Percentiles rank a stretch among this genome's conserved stretches.
phyloP scores from a whole-genome alignment of 64 coral and sea anemone species.

The Trachythela sp. region DNA sequence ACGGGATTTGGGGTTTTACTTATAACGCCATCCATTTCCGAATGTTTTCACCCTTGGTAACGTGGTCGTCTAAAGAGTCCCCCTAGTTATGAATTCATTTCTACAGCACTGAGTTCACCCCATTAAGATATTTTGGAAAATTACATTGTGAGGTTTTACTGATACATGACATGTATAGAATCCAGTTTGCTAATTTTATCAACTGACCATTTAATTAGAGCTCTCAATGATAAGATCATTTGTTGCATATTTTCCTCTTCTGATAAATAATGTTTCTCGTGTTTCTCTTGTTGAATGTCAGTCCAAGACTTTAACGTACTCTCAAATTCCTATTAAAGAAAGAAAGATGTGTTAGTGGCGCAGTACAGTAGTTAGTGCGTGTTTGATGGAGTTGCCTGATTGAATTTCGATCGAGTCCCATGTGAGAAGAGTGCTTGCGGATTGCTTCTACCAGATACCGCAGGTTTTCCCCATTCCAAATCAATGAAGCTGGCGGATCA shows the following conservation, averaged over 20 bases:
- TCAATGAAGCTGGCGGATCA: no score
- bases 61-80: no score
- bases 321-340: constrained; percentile 70
- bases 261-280: constrained; percentile 18
- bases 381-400: no score
- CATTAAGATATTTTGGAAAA: no score
- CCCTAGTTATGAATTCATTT: no score
- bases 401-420: background rate
- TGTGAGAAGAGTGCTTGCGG: background rate
- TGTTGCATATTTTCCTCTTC: constrained; percentile 21
- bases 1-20: no score
- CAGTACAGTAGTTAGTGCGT: background rate
- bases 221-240: constrained; percentile 14
- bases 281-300: constrained; percentile 73
- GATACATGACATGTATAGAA: background rate
- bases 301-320: constrained; percentile 79
- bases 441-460: no score
- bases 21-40: no score
- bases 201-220: constrained; percentile 3
- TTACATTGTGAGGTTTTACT: no score
- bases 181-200: background rate
- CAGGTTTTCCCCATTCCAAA: no score
- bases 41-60: no score
- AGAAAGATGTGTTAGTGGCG: background rate
- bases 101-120: no score